These are phyloP conservation scores for Pocillopora verrucosa DNA, from an alignment of 64 coral and sea anemone genomes.

Conservation along the genomic window DNA sequence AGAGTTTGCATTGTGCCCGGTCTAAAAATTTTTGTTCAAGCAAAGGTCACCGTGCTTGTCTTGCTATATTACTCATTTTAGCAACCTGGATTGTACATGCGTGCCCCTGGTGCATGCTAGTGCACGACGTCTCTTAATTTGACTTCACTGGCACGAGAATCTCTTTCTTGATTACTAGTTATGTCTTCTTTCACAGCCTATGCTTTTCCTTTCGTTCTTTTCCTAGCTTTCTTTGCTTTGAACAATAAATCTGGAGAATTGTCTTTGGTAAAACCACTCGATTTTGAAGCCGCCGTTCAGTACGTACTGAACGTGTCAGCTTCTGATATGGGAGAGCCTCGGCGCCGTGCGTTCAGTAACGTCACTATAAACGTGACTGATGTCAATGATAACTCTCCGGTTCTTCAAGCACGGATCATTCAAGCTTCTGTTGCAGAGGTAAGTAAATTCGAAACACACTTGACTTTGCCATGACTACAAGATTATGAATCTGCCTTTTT, in stretches of 20 bases:
- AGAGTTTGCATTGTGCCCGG: too few species aligned
- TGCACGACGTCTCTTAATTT: too few species aligned
- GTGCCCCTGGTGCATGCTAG: too few species aligned
- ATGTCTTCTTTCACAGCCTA: not conserved
- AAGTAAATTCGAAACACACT: not conserved
- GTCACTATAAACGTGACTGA: constrained; percentile 65
- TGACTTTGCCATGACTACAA: too few species aligned
- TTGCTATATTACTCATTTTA: too few species aligned
- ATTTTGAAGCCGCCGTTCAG: constrained; percentile 57
- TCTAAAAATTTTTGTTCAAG: too few species aligned
- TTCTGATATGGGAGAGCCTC: constrained; percentile 63
- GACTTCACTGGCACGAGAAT: too few species aligned
- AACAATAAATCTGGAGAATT: constrained; percentile 67
- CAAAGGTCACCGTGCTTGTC: too few species aligned
- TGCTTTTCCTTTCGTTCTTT: not conserved
- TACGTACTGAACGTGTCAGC: constrained; percentile 67
- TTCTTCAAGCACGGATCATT: constrained; percentile 3
- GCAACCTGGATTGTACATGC: too few species aligned
- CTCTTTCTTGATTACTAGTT: not conserved
- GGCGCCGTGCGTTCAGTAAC: constrained; percentile 21
- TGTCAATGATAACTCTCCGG: constrained; percentile 83
- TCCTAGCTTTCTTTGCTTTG: constrained; percentile 55
- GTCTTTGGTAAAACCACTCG: constrained; percentile 33
- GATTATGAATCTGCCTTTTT: too few species aligned
- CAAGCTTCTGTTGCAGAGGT: constrained; percentile 55